A percentile compares a stretch with the other conserved stretches of the same genome.
These are phyloP conservation scores for human (Homo sapiens) DNA, from an alignment of 2,113 vertebrate species.

Conservation along the genomic window GRCh38 chr1:98045001-98045500, in stretches of 20 bases:
- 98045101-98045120: conserved; percentile 35
- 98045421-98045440: conserved; percentile 52
- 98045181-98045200: conserved; percentile 19
- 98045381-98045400: conserved; percentile 50
- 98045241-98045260: conserved; percentile 27
- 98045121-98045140: conserved; percentile 20
- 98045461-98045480: conserved; percentile 43
- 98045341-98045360: conserved; percentile 59
- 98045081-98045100: conserved; percentile 45
- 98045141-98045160: conserved; percentile 16
- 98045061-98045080: background rate
- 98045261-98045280: conserved; percentile 40
- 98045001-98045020: background rate
- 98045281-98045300: conserved; percentile 43
- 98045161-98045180: background rate
- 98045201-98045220: background rate
- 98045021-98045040: background rate
- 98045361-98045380: conserved; percentile 59
- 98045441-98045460: conserved; percentile 32
- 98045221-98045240: conserved; percentile 9
- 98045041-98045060: background rate
- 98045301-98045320: conserved; percentile 19
- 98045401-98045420: conserved; percentile 58
- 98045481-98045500: background rate
- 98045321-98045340: conserved; percentile 49